Percentiles rank a stretch among this genome's conserved stretches.
phyloP scores from a whole-genome alignment of 2,797 vertebrate genomes.

The Myripristis jacobus region DNA sequence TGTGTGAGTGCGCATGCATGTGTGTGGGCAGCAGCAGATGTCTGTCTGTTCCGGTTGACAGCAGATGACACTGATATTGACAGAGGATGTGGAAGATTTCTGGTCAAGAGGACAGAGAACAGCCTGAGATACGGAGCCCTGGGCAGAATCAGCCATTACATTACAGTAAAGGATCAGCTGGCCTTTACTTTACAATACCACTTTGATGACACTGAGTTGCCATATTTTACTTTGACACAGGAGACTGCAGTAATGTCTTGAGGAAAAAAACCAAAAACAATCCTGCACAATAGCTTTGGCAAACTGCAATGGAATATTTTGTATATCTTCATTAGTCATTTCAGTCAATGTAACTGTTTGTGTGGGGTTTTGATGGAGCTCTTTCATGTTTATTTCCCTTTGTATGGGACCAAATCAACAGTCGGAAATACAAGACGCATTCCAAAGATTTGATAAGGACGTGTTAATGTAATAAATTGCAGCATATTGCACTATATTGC shows the following conservation, averaged over 20 bases:
- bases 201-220: conserved; percentile 47
- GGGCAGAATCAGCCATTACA: conserved; percentile 34
- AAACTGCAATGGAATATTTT: conserved; percentile 15
- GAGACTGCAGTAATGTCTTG: conserved; percentile 16
- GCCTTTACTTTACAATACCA: conserved; percentile 32
- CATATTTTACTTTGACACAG: conserved; percentile 39
- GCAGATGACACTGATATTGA: conserved; percentile 73
- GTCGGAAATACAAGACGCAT: not conserved
- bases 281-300: not conserved
- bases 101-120: conserved; percentile 7
- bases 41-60: conserved; percentile 74
- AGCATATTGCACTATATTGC: not conserved
- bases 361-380: too few relatives aligned
- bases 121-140: conserved; percentile 26
- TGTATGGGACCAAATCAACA: not conserved
- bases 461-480: not conserved
- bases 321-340: not conserved
- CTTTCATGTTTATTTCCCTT: not conserved
- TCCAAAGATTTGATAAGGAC: not conserved
- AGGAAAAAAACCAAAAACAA: not conserved
- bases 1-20: not conserved
- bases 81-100: conserved; percentile 58
- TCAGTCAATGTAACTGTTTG: not conserved
- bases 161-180: conserved; percentile 31
- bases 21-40: conserved; percentile 62